Percentiles rank a stretch among this genome's conserved stretches.
These are phyloP conservation scores for Recurvirostra avosetta DNA, from an alignment of 2,113 vertebrate species.

Conservation along the genomic window DNA sequence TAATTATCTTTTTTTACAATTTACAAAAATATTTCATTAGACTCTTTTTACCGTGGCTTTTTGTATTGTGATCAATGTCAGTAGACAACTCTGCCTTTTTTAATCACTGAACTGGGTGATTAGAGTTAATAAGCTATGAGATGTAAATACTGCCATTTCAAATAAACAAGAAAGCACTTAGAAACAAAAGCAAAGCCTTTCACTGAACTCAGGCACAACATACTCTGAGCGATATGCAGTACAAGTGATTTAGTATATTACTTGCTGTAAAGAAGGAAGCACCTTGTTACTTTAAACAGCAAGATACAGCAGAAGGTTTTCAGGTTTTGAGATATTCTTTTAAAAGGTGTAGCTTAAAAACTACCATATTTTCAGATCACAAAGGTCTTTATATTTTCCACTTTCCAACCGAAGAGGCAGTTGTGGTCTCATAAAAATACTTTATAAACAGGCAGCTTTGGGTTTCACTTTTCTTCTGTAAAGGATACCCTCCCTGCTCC, in stretches of 20 bases:
- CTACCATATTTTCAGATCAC: background rate
- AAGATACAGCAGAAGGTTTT: background rate
- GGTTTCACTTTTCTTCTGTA: background rate
- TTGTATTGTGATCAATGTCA: conserved; percentile 67
- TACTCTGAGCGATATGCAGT: background rate
- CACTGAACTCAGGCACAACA: background rate
- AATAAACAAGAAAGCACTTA: conserved; percentile 49
- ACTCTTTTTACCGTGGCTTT: background rate
- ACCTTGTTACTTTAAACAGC: background rate
- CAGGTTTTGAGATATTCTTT: background rate
- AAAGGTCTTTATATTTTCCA: conserved; percentile 1
- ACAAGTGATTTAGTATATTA: background rate
- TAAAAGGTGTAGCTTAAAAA: conserved; percentile 6
- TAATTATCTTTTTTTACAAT: background rate
- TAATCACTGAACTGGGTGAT: conserved; percentile 62
- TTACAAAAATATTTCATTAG: conserved; percentile 34
- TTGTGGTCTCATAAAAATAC: background rate
- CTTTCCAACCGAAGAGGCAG: background rate
- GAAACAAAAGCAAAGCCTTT: conserved; percentile 40
- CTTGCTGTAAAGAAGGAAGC: background rate
- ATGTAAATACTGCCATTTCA: conserved; percentile 61
- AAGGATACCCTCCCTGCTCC: background rate
- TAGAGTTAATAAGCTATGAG: conserved; percentile 59
- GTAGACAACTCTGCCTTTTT: conserved; percentile 44
- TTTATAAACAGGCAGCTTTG: background rate